A percentile compares a stretch with the other conserved stretches of the same genome.
Evolutionary conservation across 2,797 vertebrate genomes (phyloP).

Genomic region (Syndactyla subalaris): DNA sequence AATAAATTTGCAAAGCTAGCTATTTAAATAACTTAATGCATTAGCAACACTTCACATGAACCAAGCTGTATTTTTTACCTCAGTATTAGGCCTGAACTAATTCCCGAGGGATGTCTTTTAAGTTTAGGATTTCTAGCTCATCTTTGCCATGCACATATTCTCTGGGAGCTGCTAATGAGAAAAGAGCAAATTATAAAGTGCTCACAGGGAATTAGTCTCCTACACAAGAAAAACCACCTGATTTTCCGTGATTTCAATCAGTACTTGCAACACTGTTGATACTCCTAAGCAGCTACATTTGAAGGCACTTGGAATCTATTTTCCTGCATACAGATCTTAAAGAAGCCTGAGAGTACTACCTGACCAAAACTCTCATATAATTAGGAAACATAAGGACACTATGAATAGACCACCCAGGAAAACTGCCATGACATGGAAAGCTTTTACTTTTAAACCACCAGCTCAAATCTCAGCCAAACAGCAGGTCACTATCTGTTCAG

Average conservation of each 20-base stretch:
- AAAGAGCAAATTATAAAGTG: neutral
- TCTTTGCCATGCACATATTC: neutral
- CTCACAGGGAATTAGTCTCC: neutral
- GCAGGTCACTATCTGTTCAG: neutral
- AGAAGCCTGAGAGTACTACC: neutral
- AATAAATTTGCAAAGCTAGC: neutral
- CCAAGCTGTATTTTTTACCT: neutral
- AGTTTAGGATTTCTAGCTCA: neutral
- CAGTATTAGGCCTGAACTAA: neutral
- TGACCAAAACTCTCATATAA: neutral
- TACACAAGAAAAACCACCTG: neutral
- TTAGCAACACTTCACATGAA: neutral
- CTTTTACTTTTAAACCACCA: neutral
- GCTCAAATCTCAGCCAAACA: neutral
- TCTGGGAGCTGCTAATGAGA: neutral
- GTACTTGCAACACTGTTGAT: neutral
- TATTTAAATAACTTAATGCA: neutral
- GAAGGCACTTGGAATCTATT: neutral
- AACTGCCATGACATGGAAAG: neutral
- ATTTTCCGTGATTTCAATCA: neutral
- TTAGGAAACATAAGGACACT: neutral
- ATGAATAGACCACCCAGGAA: neutral
- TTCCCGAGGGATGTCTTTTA: neutral
- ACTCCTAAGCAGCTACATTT: neutral
- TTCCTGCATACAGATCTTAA: neutral